phyloP scores from a whole-genome alignment of 1,140 invertebrate genomes.

The Orchesella cincta region DNA sequence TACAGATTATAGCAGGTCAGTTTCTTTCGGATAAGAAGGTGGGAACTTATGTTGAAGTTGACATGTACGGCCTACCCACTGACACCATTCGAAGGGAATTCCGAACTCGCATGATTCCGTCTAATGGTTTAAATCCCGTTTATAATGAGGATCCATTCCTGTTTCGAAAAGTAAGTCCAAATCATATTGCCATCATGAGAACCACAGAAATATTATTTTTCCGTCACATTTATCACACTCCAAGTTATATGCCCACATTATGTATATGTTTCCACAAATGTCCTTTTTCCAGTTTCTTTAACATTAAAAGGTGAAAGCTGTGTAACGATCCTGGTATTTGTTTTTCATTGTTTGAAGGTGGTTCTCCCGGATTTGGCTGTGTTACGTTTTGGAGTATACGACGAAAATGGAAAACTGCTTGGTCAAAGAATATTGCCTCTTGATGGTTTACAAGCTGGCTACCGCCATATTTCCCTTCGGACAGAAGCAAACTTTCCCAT shows the following conservation, averaged over 20 bases:
- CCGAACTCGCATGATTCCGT: conserved; percentile 90
- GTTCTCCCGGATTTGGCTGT: conserved; percentile 97
- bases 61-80: conserved; percentile 99
- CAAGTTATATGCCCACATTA: no score
- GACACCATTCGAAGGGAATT: conserved; percentile 99
- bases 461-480: conserved; percentile 93
- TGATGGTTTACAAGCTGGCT: conserved; percentile 95
- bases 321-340: no score
- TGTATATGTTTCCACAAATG: no score
- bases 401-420: conserved; percentile 94
- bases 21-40: conserved; percentile 99
- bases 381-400: conserved; percentile 95
- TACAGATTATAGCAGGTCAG: conserved; percentile 96
- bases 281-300: no score
- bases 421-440: conserved; percentile 96
- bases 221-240: conserved; percentile 2
- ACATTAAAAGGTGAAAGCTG: no score
- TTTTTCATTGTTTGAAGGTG: conserved; percentile 62
- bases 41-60: conserved; percentile 98
- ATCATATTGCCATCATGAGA: neutral
- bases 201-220: neutral
- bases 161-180: conserved; percentile 81
- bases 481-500: conserved; percentile 99
- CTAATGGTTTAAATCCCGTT: conserved; percentile 94
- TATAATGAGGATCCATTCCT: conserved; percentile 98